A percentile compares a stretch with the other conserved stretches of the same genome.
These are phyloP conservation scores for Chiloscyllium plagiosum DNA, from an alignment of 2,113 vertebrate genomes.

Conservation along the genomic window DNA sequence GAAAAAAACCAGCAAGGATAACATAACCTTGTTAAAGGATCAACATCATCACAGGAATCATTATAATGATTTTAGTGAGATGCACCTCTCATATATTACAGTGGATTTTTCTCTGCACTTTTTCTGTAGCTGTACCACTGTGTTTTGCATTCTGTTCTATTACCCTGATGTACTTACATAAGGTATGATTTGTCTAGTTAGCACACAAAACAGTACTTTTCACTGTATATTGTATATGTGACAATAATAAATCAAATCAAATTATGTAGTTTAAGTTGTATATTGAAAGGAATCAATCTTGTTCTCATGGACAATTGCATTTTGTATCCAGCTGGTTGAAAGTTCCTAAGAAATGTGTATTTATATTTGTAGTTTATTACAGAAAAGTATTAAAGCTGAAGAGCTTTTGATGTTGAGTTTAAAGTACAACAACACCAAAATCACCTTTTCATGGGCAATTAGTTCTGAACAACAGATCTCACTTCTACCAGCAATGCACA, in stretches of 20 bases:
- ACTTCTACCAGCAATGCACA: background rate
- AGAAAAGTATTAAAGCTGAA: background rate
- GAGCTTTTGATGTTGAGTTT: background rate
- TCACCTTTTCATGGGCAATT: background rate
- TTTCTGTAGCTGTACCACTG: no score
- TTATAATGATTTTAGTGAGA: background rate
- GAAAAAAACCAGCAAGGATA: no score
- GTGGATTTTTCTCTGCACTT: no score
- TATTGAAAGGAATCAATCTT: background rate
- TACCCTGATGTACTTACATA: no score
- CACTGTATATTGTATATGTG: no score
- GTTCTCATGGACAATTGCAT: background rate
- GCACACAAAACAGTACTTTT: no score
- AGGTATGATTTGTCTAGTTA: no score
- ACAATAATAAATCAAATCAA: no score
- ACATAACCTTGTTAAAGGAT: no score
- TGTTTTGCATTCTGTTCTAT: no score
- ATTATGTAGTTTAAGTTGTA: background rate
- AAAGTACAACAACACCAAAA: background rate
- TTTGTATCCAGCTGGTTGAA: background rate
- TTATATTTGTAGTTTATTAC: background rate
- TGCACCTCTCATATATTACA: no score
- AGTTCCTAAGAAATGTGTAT: background rate
- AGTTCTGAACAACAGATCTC: background rate
- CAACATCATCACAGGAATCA: background rate